Evolutionary conservation across 2,113 vertebrate species (phyloP), one percentile per base, ranked within the genome.

Genomic region (Gadus chalcogrammus): DNA sequence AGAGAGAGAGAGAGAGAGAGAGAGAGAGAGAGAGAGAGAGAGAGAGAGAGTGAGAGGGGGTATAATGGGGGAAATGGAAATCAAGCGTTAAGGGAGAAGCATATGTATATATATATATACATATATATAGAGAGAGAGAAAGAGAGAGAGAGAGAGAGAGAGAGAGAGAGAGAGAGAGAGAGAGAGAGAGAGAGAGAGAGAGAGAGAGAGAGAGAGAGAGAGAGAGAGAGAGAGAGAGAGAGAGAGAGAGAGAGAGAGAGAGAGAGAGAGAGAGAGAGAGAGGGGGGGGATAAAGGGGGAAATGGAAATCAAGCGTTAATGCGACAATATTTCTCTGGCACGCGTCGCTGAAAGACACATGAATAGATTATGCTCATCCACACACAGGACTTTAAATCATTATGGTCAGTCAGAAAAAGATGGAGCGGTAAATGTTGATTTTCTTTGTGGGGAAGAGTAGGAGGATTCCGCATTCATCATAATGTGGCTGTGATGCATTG

Each of bases 291-390:
- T 92, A 89, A 84, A 87, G 75, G 68, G 78, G 61, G 84, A 31
- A 87, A 85, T 87, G 84, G 69, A 88, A 89, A 88, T 88, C 76
- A 85, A 87, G 75, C 83, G 84, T 88, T 90, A 86, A 92, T 90
- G 81, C 66, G 76, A 81, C 89, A 82, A 88, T 88, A 86, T 85
- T 85, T 84, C 80, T 77, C 84, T 73, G 71, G 79, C 80, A 82
- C 79, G 87, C 84, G 80, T 73, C 77, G 72, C 74, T 76, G 73
- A 81, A 82, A 74, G 80, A 84, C 78, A 73, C 27, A 4, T 61
- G 15, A 13, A 85, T 88, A 67, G 64, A 87, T 89, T 86, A 87
- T 71, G 70, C 59, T 73, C 73, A 75, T 77, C 38, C 4, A 18
- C n/a, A 2, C 31, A 5, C n/a, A 9, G 70, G 74, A 82, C 82